A percentile compares a stretch with the other conserved stretches of the same genome.
Evolutionary conservation across 2,113 vertebrate genomes (phyloP).

Genomic region (Oophaga pumilio): DNA sequence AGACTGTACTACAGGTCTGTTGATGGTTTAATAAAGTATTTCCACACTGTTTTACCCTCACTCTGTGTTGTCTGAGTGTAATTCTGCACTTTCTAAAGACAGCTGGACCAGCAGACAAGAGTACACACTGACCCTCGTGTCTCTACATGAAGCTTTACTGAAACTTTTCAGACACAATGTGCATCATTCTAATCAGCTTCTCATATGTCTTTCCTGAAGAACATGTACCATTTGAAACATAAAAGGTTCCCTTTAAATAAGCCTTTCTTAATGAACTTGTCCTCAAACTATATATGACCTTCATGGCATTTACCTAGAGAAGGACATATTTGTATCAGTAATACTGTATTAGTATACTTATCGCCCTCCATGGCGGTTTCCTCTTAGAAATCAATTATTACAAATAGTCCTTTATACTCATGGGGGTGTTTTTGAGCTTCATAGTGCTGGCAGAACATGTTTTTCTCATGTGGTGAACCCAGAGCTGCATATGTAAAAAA

Average conservation of each 20-base stretch:
- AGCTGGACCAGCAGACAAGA: too few species aligned
- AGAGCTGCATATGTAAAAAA: neutral
- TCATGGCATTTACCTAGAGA: neutral
- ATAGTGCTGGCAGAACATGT: neutral
- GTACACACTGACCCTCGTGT: too few species aligned
- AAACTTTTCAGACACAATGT: too few species aligned
- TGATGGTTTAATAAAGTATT: too few species aligned
- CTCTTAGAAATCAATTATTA: neutral
- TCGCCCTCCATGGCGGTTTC: neutral
- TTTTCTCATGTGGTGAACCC: neutral
- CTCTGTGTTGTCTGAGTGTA: too few species aligned
- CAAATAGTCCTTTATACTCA: neutral
- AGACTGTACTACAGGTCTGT: too few species aligned
- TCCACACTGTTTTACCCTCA: too few species aligned
- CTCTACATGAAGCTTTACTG: too few species aligned
- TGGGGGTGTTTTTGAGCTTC: neutral
- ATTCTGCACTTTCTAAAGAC: too few species aligned
- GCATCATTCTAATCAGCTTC: too few species aligned
- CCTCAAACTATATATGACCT: neutral
- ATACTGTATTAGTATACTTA: neutral
- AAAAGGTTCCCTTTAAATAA: neutral
- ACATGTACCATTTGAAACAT: too few species aligned
- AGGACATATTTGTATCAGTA: neutral
- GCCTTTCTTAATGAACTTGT: neutral
- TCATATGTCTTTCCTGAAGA: too few species aligned